Conservation (phyloP, 1,140 invertebrate genomes). For the Chironomus striatipennis region DNA sequence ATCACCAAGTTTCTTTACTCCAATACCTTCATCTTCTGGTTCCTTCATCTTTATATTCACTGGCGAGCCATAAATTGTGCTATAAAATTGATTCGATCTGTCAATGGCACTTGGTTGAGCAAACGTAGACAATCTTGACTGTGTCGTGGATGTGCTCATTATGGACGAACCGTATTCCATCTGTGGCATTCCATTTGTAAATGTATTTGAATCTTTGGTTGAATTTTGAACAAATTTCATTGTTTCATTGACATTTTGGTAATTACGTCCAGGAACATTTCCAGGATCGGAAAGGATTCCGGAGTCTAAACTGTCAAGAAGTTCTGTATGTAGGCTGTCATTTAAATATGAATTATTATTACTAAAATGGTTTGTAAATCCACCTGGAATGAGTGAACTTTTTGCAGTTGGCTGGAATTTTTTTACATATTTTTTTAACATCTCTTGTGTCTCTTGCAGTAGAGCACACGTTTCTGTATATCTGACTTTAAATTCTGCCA, state of each 20-base stretch:
- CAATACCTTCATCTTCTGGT: conserved; percentile 37
- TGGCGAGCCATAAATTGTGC: background rate
- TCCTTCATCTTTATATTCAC: conserved; percentile 25
- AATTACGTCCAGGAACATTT: conserved; percentile 36
- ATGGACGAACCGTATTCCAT: conserved; percentile 38
- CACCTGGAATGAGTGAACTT: conserved; percentile 46
- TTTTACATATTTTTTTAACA: conserved; percentile 67
- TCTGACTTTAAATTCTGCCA: conserved; percentile 77
- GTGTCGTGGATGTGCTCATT: conserved; percentile 28
- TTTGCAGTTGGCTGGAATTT: conserved; percentile 57
- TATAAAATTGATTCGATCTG: background rate
- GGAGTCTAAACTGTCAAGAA: conserved; percentile 75
- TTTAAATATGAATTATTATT: conserved; percentile 29
- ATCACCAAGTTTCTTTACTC: conserved; percentile 47
- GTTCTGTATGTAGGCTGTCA: conserved; percentile 73
- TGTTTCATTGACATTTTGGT: conserved; percentile 75
- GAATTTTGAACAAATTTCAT: conserved; percentile 59
- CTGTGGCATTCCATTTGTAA: conserved; percentile 36
- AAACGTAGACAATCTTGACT: conserved; percentile 43
- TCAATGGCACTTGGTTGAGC: background rate
- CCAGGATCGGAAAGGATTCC: conserved; percentile 48
- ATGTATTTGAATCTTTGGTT: background rate
- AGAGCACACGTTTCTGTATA: conserved; percentile 70
- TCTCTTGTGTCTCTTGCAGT: conserved; percentile 80
- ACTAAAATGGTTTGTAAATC: conserved; percentile 29